Conservation (phyloP, 92 coral and sea anemone species). For the Diadumene lineata region DNA sequence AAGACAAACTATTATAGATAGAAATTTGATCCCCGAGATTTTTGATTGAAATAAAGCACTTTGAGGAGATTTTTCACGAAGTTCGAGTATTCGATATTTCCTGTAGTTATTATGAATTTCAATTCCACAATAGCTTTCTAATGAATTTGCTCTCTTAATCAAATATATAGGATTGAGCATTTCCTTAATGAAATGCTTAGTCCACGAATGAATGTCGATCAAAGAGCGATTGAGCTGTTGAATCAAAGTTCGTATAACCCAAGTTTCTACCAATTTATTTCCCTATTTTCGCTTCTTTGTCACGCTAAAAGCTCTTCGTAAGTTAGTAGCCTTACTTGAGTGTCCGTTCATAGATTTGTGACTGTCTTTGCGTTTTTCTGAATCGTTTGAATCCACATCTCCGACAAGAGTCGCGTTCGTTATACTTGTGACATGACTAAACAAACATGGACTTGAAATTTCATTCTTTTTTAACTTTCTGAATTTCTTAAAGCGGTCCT, state of each 20-base stretch:
- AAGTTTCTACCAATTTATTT: not conserved
- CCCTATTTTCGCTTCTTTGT: constrained; percentile 39
- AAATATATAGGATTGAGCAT: not conserved
- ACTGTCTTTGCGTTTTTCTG: constrained; percentile 43
- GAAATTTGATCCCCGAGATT: constrained; percentile 4
- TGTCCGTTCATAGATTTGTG: constrained; percentile 62
- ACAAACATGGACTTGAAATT: constrained; percentile 96
- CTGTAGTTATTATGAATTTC: not conserved
- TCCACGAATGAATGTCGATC: too few species aligned
- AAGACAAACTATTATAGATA: not conserved
- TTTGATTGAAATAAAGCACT: not conserved
- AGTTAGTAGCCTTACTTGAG: constrained; percentile 48
- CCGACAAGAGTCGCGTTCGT: constrained; percentile 76
- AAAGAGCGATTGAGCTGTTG: too few species aligned
- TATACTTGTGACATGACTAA: constrained; percentile 98
- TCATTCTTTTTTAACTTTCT: constrained; percentile 94
- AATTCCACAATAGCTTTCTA: too few species aligned
- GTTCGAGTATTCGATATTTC: constrained; percentile 2
- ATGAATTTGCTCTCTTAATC: not conserved
- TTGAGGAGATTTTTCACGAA: not conserved
- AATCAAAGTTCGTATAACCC: not conserved
- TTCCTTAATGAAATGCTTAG: constrained; percentile 1
- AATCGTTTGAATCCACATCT: constrained; percentile 51
- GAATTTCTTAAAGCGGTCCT: constrained; percentile 77
- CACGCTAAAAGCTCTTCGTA: constrained; percentile 70